Evolutionary conservation across 2,797 vertebrate species (phyloP), one percentile per base, ranked within the genome.

Genomic region (Phoebastria nigripes): DNA sequence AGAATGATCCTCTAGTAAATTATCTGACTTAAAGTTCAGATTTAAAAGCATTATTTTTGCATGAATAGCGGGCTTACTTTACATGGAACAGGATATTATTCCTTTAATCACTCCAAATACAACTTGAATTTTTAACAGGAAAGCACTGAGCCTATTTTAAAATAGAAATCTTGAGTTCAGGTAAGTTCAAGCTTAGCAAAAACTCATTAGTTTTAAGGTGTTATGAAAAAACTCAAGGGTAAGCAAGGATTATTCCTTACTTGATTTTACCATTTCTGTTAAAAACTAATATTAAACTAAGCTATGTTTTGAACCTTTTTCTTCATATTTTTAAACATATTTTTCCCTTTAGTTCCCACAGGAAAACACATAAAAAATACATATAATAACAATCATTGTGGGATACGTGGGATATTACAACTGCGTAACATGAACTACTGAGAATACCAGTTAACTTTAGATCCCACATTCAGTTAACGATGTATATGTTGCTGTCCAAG

Each of bases 121-220:
- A 82, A 89, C 31, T 89, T 85, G 52, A 62, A 33, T 87, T 82
- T 95, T 90, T 95, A 93, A 94, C 61, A 86, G 82, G 72, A 89
- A 86, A 96, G 77, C 42, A 85, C 44, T 77, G 55, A 92, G 35
- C n/a, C 52, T 58, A 91, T 94, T 95, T 95, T 94, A 74, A 87
- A 91, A 89, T 20, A 87, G 47, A 92, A 96, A 74, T 85, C 51
- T 85, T 86, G 58, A 93, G 49, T 69, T 94, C 67, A 54, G 70
- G 72, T 92, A 94, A 91, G 84, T 90, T 81, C 47, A 84, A 90
- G 81, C 58, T 94, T 92, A 94, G 79, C 69, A 95, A 85, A 79
- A 89, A 92, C 37, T 91, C 29, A 13, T 88, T 92, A 93, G 72
- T 21, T 86, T 93, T 93, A 89, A 71, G 20, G 28, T 63, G 54